Conservation (phyloP, 2,797 vertebrate genomes). For the Sarcoramphus papa region DNA sequence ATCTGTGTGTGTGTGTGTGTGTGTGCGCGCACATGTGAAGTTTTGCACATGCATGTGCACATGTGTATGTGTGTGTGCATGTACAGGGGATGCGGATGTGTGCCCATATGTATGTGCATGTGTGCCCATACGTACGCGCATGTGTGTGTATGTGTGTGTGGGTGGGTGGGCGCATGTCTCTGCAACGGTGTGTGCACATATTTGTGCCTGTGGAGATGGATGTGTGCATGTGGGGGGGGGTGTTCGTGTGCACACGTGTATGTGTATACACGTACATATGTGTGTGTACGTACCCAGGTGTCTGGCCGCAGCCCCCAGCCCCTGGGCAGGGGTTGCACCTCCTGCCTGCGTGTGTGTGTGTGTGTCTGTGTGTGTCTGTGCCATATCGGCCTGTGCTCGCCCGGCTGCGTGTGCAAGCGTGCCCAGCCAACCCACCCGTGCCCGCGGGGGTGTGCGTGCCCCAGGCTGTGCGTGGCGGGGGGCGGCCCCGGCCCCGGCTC, state of each 20-base stretch:
- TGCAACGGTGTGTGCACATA: not conserved
- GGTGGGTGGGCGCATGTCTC: not conserved
- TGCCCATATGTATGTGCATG: not conserved
- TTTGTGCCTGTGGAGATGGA: not conserved
- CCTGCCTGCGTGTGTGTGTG: not conserved
- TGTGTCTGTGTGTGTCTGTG: not conserved
- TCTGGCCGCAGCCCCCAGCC: not conserved
- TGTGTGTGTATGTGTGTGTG: accelerated
- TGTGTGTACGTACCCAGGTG: too few species aligned
- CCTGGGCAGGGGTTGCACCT: not conserved
- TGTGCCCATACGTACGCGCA: too few species aligned
- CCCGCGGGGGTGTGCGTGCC: not conserved
- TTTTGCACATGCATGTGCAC: too few species aligned
- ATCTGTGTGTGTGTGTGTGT: accelerated
- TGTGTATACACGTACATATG: not conserved
- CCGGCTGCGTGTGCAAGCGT: not conserved
- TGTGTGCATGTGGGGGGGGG: not conserved
- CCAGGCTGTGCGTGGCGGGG: not conserved
- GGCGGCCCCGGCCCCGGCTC: constrained; percentile 25
- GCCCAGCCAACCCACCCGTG: not conserved
- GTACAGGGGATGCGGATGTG: not conserved
- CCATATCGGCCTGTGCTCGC: too few species aligned
- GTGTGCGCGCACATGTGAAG: accelerated
- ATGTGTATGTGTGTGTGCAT: not conserved
- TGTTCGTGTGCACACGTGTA: not conserved